These are phyloP conservation scores for Leptoclinus maculatus DNA, from an alignment of 2,797 vertebrate genomes.

Conservation along the genomic window DNA sequence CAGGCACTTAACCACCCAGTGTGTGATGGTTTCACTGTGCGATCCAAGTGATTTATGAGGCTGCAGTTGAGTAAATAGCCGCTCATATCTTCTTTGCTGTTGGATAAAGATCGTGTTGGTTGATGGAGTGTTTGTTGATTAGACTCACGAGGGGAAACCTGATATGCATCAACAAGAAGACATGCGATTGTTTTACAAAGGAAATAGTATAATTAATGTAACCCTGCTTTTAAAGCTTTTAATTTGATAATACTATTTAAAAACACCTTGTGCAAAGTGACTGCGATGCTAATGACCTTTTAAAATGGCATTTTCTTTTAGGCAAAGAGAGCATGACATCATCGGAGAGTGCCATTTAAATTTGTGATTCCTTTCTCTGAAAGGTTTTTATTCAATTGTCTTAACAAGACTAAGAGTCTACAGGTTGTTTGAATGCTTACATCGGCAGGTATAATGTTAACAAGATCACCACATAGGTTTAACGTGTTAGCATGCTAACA, in stretches of 20 bases:
- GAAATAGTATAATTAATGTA: background rate
- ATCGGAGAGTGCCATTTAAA: background rate
- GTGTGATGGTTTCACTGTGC: conserved; percentile 48
- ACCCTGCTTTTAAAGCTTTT: background rate
- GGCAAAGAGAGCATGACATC: background rate
- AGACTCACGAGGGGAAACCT: conserved; percentile 23
- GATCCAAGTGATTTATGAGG: conserved; percentile 69
- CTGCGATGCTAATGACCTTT: background rate
- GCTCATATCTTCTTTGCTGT: conserved; percentile 67
- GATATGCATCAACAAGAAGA: conserved; percentile 47
- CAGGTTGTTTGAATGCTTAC: background rate
- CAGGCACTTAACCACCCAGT: conserved; percentile 56
- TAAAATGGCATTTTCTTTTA: background rate
- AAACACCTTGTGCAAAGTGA: background rate
- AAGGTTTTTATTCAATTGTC: background rate
- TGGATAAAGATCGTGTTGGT: conserved; percentile 50
- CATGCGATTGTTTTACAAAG: conserved; percentile 1
- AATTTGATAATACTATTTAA: background rate
- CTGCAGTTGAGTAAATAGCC: conserved; percentile 60
- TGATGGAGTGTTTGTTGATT: conserved; percentile 65
- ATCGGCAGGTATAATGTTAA: background rate
- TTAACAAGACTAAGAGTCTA: background rate
- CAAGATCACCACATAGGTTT: background rate
- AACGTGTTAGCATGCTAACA: background rate
- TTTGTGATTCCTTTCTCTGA: background rate